These are phyloP conservation scores for Poecilia gillii DNA, from an alignment of 2,797 vertebrate species.

Conservation along the genomic window DNA sequence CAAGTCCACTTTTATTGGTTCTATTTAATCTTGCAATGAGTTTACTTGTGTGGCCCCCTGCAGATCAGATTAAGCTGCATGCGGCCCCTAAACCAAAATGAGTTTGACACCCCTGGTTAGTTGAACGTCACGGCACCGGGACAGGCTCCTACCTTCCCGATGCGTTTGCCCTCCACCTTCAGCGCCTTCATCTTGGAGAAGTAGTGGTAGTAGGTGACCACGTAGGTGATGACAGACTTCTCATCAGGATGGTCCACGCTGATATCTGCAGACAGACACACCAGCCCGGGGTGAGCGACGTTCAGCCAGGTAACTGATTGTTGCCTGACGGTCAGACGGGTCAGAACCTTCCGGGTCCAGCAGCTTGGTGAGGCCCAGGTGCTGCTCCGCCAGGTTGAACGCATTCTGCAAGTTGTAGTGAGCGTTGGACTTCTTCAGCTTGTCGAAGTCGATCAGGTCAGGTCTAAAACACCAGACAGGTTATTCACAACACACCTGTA, in stretches of 20 bases:
- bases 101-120: not conserved
- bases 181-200: constrained; percentile 99
- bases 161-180: constrained; percentile 96
- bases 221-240: constrained; percentile 98
- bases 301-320: not conserved
- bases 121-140: not conserved
- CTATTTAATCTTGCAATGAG: too few relatives aligned
- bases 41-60: too few relatives aligned
- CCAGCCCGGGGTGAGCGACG: constrained; percentile 1
- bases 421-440: constrained; percentile 96
- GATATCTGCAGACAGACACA: constrained; percentile 83
- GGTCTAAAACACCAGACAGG: constrained; percentile 76
- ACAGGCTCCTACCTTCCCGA: constrained; percentile 77
- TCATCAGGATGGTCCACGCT: constrained; percentile 97
- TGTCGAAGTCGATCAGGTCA: constrained; percentile 97
- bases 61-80: too few relatives aligned
- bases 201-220: constrained; percentile 98
- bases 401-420: constrained; percentile 98
- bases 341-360: constrained; percentile 90
- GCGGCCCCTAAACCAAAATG: too few relatives aligned
- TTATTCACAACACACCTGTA: not conserved
- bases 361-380: constrained; percentile 94
- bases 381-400: constrained; percentile 95
- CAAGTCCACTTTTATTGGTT: too few relatives aligned
- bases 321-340: constrained; percentile 7